Evolutionary conservation across 2,797 vertebrate species (phyloP).

Genomic region (Rhodeus uyekii): DNA sequence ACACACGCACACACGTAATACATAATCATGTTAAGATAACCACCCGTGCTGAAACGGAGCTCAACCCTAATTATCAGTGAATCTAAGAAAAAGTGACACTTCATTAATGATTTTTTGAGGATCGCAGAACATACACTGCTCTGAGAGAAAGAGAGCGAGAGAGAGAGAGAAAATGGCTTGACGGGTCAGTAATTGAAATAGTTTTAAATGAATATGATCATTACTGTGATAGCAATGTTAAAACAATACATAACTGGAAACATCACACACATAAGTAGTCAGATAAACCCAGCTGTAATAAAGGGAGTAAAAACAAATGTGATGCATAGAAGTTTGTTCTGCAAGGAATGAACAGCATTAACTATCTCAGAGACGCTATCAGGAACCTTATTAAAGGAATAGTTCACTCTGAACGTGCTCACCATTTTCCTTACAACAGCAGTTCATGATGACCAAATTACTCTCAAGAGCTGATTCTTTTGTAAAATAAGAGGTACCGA

Average conservation of each 20-base stretch:
- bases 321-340: slow-evolving; percentile 13
- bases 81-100: slow-evolving; percentile 38
- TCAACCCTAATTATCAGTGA: slow-evolving; percentile 24
- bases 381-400: slow-evolving; percentile 18
- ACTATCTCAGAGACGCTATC: neutral
- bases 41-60: slow-evolving; percentile 4
- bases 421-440: neutral
- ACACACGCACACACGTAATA: neutral
- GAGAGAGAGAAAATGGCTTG: slow-evolving; percentile 14
- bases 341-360: neutral
- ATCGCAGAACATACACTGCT: neutral
- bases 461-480: neutral
- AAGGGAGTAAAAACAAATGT: slow-evolving; percentile 15
- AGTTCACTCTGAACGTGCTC: neutral
- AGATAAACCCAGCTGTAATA: slow-evolving; percentile 16
- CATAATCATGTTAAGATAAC: neutral
- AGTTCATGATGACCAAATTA: neutral
- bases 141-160: neutral
- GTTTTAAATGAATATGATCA: slow-evolving; percentile 72
- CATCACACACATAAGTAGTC: neutral
- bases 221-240: slow-evolving; percentile 62
- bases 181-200: slow-evolving; percentile 48
- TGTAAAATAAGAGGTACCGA: too few species aligned
- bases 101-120: slow-evolving; percentile 24
- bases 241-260: slow-evolving; percentile 15